Base-by-base conservation (phyloP, 2,113 vertebrate genomes). In the Peucedramus taeniatus region DNA sequence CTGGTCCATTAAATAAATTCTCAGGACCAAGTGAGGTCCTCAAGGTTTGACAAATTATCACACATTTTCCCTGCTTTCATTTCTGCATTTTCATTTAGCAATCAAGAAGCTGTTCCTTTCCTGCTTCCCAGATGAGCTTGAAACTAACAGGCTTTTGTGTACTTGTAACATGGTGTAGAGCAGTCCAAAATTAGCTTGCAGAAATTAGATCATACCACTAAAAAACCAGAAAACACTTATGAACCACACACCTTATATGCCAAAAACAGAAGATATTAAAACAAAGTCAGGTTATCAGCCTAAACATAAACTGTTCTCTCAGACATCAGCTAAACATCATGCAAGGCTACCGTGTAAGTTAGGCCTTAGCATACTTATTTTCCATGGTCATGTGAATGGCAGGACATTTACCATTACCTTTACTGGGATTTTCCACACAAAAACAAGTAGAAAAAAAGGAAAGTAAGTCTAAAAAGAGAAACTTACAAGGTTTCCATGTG, bases 351-450 rank as follows among this genome's bases (percentile, higher is more conserved):
- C 1, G 7, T 12, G 10, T 1, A 23, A 53, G n/a, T 26, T 7
- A 30, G 11, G 27, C 51, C 35, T 47, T 15, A 19, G 44, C 18
- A 69, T 10, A 47, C 11, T 17, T 33, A 66, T 20, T 83, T 45
- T 28, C 51, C 24, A 12, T 2, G 12, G 53, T 40, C 40, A 33
- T 0, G 5, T 18, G 66, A 91, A 72, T 3, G 3, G 44, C 5
- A 83, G 18, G 66, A 66, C 40, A 35, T 47, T 65, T 30, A 44
- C 31, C 54, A 10, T 27, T 42, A 66, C 49, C 35, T 57, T 45
- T 11, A 59, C 68, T 54, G 86, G 57, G 87, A 92, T 91, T 93
- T 89, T 93, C 89, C 90, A 93, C 74, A 83, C 22, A 93, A 76
- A 95, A 65, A 5, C 49, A 68, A 79, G 19, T n/a, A 64, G 53